phyloP scores from a whole-genome alignment of 1,140 invertebrate genomes.

The Trachymyrmex cornetzi region DNA sequence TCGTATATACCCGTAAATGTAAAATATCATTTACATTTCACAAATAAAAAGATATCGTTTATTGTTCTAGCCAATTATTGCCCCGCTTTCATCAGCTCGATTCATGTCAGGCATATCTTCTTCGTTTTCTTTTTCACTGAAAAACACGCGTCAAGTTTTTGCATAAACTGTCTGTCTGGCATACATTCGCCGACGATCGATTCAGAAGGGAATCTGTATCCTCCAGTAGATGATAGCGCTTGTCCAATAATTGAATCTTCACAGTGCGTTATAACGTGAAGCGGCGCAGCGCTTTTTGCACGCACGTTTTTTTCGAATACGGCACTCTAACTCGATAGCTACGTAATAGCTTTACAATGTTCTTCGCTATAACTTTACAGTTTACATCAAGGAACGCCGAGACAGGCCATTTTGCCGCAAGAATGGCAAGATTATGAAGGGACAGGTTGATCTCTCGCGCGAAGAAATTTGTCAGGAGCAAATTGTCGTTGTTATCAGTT shows the following conservation, averaged over 20 bases:
- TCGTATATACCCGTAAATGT: constrained; percentile 55
- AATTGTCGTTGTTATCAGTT: constrained; percentile 9
- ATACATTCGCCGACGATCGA: constrained; percentile 5
- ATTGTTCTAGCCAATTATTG: constrained; percentile 83
- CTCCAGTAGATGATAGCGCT: neutral
- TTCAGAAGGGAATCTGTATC: neutral
- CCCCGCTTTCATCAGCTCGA: constrained; percentile 76
- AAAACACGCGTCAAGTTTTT: constrained; percentile 18
- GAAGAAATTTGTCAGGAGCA: neutral
- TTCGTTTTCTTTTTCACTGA: constrained; percentile 6
- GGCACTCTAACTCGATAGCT: constrained; percentile 15
- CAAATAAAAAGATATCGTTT: constrained; percentile 84
- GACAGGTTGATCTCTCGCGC: neutral
- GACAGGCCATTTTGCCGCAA: neutral
- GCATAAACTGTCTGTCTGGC: constrained; percentile 22
- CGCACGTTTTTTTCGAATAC: neutral
- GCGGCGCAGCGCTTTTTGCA: constrained; percentile 24
- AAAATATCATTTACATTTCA: constrained; percentile 84
- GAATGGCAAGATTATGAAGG: constrained; percentile 14
- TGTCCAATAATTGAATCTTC: constrained; percentile 49
- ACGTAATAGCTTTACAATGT: constrained; percentile 1
- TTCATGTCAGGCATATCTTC: constrained; percentile 69
- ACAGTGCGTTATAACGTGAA: constrained; percentile 26
- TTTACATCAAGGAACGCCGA: neutral
- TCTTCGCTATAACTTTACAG: neutral